These are phyloP conservation scores for Anser cygnoides DNA, from an alignment of 2,113 vertebrate species.

Conservation along the genomic window DNA sequence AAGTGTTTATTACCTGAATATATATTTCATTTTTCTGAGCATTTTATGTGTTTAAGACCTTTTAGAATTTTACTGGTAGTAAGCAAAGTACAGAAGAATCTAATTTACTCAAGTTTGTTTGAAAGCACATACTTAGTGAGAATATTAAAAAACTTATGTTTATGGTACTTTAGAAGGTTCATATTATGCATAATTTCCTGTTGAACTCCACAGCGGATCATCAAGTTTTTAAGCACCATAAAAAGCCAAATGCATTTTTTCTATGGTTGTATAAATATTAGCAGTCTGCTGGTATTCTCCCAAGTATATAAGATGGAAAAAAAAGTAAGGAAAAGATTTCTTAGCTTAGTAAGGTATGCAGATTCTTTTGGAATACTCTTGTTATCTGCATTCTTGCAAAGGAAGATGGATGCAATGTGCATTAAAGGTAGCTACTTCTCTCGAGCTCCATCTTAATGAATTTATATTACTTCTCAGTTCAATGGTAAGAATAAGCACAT, in stretches of 20 bases:
- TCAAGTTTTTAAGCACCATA: not conserved
- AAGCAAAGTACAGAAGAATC: not conserved
- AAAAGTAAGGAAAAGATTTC: not conserved
- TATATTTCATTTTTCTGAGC: not conserved
- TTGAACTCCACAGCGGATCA: not conserved
- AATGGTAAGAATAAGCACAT: not conserved
- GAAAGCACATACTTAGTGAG: not conserved
- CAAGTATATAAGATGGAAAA: not conserved
- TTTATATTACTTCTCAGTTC: not conserved
- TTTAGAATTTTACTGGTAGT: not conserved
- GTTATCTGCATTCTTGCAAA: not conserved
- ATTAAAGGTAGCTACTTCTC: not conserved
- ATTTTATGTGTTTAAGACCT: not conserved
- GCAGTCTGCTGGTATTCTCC: not conserved
- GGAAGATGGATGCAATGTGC: not conserved
- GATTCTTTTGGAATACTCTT: not conserved
- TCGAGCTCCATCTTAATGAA: not conserved
- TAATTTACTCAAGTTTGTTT: not conserved
- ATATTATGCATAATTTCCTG: not conserved
- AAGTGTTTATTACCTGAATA: not conserved
- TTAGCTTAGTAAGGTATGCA: not conserved
- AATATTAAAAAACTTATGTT: fast-evolving
- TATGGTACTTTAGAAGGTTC: not conserved
- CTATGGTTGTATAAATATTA: not conserved
- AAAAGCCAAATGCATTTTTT: not conserved